Conservation (phyloP, 2,113 vertebrate genomes). For the Anarhynchus alexandrinus region DNA sequence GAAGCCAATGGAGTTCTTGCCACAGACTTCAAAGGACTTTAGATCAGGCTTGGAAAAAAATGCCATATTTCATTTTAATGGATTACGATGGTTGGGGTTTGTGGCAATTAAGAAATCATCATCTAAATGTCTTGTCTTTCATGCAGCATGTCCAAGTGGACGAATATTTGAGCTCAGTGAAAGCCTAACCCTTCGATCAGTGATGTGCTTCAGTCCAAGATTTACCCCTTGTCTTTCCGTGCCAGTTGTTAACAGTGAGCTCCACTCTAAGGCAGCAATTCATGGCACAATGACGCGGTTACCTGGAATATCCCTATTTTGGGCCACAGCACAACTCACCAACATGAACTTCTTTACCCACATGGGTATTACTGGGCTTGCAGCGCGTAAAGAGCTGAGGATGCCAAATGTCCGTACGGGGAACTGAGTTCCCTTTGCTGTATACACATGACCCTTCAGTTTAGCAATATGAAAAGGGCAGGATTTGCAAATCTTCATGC, state of each 20-base stretch:
- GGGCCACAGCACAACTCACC: not conserved
- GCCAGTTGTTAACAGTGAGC: not conserved
- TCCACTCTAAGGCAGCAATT: not conserved
- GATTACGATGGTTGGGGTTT: not conserved
- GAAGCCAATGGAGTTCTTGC: not conserved
- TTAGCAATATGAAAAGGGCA: not conserved
- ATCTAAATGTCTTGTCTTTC: not conserved
- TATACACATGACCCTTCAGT: not conserved
- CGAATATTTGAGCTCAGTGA: not conserved
- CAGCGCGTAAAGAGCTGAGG: rapidly evolving
- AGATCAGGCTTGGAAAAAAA: not conserved
- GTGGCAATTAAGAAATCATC: not conserved
- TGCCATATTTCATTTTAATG: not conserved
- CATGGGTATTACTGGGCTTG: rapidly evolving
- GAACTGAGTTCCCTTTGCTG: not conserved
- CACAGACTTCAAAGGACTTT: not conserved
- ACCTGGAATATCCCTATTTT: not conserved
- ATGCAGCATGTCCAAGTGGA: not conserved
- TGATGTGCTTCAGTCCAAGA: not conserved
- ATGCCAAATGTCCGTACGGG: rapidly evolving
- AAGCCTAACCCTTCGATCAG: not conserved
- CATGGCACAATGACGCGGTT: not conserved
- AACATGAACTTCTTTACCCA: not conserved
- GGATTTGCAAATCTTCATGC: not conserved
- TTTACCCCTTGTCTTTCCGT: not conserved